phyloP scores from a whole-genome alignment of 2,888 invertebrate genomes.

The Eupithecia tripunctaria region DNA sequence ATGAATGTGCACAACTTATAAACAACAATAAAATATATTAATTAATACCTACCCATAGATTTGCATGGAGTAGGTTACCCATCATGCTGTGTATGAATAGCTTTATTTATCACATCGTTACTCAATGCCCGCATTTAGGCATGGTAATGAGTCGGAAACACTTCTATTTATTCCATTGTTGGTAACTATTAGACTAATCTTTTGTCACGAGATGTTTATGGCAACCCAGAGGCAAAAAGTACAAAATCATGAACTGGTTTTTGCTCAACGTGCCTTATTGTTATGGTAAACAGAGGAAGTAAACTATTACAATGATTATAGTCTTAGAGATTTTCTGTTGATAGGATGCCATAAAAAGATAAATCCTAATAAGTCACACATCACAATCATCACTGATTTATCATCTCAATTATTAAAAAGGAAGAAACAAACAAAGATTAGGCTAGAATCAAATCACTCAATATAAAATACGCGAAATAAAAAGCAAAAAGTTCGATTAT shows the following conservation, averaged over 20 bases:
- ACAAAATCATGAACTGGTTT: conserved; percentile 29
- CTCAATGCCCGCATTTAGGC: conserved; percentile 35
- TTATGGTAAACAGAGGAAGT: conserved; percentile 26
- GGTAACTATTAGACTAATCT: conserved; percentile 23
- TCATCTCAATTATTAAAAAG: neutral
- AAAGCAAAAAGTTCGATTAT: too few relatives aligned
- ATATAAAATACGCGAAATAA: neutral
- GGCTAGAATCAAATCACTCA: neutral
- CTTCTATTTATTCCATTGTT: conserved; percentile 41
- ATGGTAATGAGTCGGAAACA: conserved; percentile 46
- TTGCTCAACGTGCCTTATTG: conserved; percentile 19
- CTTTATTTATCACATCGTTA: conserved; percentile 32
- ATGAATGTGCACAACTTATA: too few relatives aligned
- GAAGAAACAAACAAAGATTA: neutral
- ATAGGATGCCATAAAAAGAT: neutral
- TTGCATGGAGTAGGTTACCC: neutral
- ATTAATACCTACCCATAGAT: neutral
- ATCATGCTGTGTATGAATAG: conserved; percentile 17
- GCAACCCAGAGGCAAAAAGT: conserved; percentile 18
- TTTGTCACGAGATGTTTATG: conserved; percentile 29
- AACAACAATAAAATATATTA: neutral
- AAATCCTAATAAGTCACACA: neutral
- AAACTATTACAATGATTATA: conserved; percentile 18
- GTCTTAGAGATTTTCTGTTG: conserved; percentile 1
- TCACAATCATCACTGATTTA: neutral